Conservation (phyloP, 2,888 invertebrate genomes). For the Patella depressa region DNA sequence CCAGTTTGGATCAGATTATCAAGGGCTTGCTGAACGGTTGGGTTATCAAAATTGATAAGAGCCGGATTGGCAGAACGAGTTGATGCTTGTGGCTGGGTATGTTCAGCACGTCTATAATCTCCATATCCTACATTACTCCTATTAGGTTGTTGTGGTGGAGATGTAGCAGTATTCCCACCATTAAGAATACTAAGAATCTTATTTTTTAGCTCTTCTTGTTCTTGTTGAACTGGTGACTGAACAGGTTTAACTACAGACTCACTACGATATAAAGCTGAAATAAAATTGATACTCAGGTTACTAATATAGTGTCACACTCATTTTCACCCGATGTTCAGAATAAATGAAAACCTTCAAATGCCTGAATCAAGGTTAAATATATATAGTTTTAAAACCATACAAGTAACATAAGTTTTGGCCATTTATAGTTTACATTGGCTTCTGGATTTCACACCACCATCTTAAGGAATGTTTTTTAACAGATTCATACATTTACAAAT, state of each 20-base stretch:
- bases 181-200: constrained; percentile 83
- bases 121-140: constrained; percentile 13
- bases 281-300: neutral
- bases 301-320: no score
- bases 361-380: no score
- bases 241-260: constrained; percentile 11
- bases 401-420: no score
- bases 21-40: constrained; percentile 71
- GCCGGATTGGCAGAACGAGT: constrained; percentile 37
- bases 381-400: no score
- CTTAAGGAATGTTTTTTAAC: no score
- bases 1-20: constrained; percentile 72
- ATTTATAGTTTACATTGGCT: no score
- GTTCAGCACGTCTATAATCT: neutral
- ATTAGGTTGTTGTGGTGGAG: constrained; percentile 13
- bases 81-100: neutral
- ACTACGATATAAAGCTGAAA: constrained; percentile 16
- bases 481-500: no score
- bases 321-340: no score
- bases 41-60: constrained; percentile 71
- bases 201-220: constrained; percentile 80
- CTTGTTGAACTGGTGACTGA: constrained; percentile 38
- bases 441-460: no score
- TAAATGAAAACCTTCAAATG: no score
- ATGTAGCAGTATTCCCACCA: constrained; percentile 31